Evolutionary conservation across 2,888 invertebrate species (phyloP).

Genomic region (Blomia tropicalis): DNA sequence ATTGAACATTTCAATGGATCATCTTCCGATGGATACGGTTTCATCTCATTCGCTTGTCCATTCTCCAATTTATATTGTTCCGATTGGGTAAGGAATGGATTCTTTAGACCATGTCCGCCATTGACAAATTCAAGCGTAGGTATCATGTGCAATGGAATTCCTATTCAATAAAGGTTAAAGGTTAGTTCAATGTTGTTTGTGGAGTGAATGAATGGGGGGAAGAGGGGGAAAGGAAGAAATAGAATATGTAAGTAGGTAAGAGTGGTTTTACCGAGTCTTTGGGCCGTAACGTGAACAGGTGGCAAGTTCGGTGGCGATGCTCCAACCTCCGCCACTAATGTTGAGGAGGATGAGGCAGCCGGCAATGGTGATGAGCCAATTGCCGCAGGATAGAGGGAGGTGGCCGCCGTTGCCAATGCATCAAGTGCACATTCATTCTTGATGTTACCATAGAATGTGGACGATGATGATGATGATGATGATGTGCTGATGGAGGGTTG

Average conservation of each 20-base stretch:
- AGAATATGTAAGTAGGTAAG: background rate
- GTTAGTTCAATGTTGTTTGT: background rate
- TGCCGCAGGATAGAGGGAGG: conserved; percentile 8
- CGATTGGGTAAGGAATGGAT: conserved; percentile 52
- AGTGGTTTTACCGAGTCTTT: conserved; percentile 22
- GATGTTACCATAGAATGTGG: conserved; percentile 1
- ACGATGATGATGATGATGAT: too few species aligned
- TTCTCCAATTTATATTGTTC: conserved; percentile 34
- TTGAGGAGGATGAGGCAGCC: too few species aligned
- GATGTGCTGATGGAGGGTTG: too few species aligned
- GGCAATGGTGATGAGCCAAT: background rate
- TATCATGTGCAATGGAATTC: conserved; percentile 26
- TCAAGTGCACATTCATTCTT: conserved; percentile 1
- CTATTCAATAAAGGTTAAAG: background rate
- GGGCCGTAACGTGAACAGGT: conserved; percentile 24
- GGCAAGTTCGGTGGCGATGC: too few species aligned
- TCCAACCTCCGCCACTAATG: too few species aligned
- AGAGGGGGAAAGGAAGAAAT: background rate
- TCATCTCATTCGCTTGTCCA: too few species aligned
- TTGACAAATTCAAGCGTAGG: conserved; percentile 86
- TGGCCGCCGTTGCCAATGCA: conserved; percentile 2
- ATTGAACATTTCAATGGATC: conserved; percentile 66
- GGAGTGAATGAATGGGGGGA: background rate
- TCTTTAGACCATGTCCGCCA: conserved; percentile 92
- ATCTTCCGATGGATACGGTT: conserved; percentile 39